Percentiles rank a stretch among this genome's conserved stretches.
Conservation (phyloP, 1,140 invertebrate species). For the Pachyrhynchus sulphureomaculatus region DNA sequence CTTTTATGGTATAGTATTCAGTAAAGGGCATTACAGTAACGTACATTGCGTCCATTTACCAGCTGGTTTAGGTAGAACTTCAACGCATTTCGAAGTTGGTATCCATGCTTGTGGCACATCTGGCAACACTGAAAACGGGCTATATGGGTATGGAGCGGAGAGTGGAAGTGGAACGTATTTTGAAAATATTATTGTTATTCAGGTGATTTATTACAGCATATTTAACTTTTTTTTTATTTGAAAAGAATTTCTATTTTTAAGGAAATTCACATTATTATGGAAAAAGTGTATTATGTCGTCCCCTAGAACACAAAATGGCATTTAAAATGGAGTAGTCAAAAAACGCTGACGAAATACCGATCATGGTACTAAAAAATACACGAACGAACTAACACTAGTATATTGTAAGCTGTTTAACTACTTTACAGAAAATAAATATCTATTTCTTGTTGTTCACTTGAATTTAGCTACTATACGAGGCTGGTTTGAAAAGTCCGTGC, state of each 20-base stretch:
- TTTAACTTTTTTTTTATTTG: no score
- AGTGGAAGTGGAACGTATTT: constrained; percentile 89
- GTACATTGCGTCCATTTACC: constrained; percentile 89
- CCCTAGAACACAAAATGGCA: no score
- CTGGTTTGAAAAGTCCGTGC: no score
- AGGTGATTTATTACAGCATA: background rate
- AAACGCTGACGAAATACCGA: no score
- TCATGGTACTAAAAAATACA: no score
- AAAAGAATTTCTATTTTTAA: no score
- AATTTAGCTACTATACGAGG: no score
- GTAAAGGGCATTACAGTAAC: constrained; percentile 89
- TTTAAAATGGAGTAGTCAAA: no score
- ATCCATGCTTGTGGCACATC: constrained; percentile 89
- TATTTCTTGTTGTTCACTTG: no score
- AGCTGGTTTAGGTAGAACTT: constrained; percentile 79
- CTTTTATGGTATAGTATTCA: constrained; percentile 93
- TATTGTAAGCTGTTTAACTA: no score
- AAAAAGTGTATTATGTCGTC: background rate
- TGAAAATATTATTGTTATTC: constrained; percentile 90
- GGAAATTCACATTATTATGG: background rate
- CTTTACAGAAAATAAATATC: no score
- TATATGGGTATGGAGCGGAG: constrained; percentile 79
- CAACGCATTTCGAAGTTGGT: constrained; percentile 88
- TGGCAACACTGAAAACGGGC: constrained; percentile 85
- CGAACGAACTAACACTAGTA: no score